These are phyloP conservation scores for Dolichopus griseipennis DNA, from an alignment of 2,888 invertebrate species.

Conservation along the genomic window DNA sequence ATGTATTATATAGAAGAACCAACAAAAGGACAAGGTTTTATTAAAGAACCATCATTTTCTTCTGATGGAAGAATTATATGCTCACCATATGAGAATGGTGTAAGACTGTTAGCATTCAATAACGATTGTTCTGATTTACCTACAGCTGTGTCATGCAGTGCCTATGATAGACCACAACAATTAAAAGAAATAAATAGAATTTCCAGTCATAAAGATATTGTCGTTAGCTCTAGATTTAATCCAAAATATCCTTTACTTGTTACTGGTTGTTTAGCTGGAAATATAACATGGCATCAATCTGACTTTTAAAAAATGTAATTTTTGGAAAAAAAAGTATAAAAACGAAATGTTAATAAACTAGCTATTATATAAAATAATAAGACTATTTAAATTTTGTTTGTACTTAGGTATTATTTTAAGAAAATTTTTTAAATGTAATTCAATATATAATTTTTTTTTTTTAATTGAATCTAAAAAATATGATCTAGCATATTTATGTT, in stretches of 20 bases:
- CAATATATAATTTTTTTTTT: not conserved
- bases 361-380: constrained; percentile 1
- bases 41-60: constrained; percentile 87
- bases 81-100: constrained; percentile 80
- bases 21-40: constrained; percentile 82
- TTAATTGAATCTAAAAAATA: no score
- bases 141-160: not conserved
- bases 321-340: not conserved
- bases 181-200: constrained; percentile 61
- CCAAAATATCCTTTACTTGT: constrained; percentile 79
- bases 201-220: constrained; percentile 67
- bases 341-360: not conserved
- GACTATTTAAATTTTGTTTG: constrained; percentile 2
- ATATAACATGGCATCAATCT: constrained; percentile 85
- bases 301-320: constrained; percentile 27
- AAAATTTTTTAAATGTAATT: not conserved
- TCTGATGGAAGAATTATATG: constrained; percentile 82
- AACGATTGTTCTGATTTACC: constrained; percentile 59
- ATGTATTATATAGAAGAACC: constrained; percentile 79
- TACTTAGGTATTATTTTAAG: constrained; percentile 3
- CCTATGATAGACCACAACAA: constrained; percentile 34
- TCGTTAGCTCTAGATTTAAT: constrained; percentile 83
- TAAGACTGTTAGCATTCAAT: constrained; percentile 74
- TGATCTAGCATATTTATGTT: no score
- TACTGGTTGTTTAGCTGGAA: constrained; percentile 81